Percentiles rank a stretch among this genome's conserved stretches.
Conservation (phyloP, 2,113 vertebrate species). For the Embiotoca jacksoni region DNA sequence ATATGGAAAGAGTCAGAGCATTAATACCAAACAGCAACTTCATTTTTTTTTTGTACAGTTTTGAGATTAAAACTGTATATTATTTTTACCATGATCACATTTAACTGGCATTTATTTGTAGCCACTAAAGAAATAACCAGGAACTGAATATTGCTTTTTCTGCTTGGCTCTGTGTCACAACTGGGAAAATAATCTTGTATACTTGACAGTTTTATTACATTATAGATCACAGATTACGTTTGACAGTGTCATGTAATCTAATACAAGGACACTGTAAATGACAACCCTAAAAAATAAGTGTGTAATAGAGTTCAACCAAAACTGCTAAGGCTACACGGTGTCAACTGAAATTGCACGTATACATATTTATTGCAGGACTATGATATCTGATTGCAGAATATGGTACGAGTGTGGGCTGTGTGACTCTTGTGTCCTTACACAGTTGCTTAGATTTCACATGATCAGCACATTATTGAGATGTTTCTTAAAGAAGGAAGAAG, state of each 20-base stretch:
- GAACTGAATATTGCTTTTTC: constrained; percentile 29
- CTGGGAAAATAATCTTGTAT: constrained; percentile 26
- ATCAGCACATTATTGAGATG: background rate
- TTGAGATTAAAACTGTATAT: too few species aligned
- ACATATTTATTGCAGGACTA: background rate
- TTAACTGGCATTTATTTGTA: constrained; percentile 8
- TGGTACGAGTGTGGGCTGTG: background rate
- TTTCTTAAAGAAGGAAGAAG: background rate
- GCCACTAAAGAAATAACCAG: constrained; percentile 11
- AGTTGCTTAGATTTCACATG: background rate
- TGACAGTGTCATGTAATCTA: constrained; percentile 21
- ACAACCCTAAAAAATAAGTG: constrained; percentile 5
- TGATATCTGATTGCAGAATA: background rate
- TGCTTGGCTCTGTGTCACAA: constrained; percentile 21
- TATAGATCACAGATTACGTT: constrained; percentile 37
- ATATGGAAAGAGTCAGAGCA: too few species aligned
- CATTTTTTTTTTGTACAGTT: too few species aligned
- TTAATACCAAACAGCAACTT: too few species aligned
- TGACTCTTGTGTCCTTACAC: background rate
- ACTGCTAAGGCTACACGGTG: background rate
- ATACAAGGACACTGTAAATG: constrained; percentile 16
- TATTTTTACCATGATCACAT: background rate
- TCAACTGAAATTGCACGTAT: background rate
- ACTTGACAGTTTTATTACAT: constrained; percentile 28
- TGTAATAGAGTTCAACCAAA: background rate